Conservation (phyloP, 2,113 vertebrate genomes). For the Barnardius zonarius region DNA sequence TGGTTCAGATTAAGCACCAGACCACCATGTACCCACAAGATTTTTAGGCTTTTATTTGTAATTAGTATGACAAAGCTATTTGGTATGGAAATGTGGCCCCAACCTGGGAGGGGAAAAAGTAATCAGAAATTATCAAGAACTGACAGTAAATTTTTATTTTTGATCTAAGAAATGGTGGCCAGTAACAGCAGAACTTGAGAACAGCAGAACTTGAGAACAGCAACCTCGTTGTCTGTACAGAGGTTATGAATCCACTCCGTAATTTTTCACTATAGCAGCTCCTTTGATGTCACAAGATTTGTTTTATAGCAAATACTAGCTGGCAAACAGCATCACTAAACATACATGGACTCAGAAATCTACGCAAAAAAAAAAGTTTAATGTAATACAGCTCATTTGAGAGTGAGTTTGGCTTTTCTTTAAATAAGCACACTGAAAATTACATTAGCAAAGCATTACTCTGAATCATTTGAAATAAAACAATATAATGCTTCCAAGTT, state of each 20-base stretch:
- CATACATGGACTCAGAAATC: not conserved
- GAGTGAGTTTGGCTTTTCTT: not conserved
- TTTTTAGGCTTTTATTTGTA: not conserved
- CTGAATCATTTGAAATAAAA: not conserved
- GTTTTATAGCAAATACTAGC: not conserved
- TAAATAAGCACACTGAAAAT: not conserved
- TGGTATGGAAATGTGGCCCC: not conserved
- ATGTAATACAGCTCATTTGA: not conserved
- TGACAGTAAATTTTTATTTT: not conserved
- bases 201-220: not conserved
- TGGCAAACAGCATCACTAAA: not conserved
- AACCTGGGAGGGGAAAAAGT: not conserved
- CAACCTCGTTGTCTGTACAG: not conserved
- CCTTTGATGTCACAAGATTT: not conserved
- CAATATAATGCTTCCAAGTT: not conserved
- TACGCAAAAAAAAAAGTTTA: not conserved
- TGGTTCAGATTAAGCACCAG: not conserved
- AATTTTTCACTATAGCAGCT: not conserved
- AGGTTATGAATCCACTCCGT: not conserved
- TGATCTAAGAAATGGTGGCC: not conserved
- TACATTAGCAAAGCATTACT: not conserved
- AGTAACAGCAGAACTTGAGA: not conserved
- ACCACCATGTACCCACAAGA: not conserved
- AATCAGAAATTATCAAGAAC: not conserved
- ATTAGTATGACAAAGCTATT: not conserved